Conservation (phyloP, 2,113 vertebrate species). For the Labrus mixtus region DNA sequence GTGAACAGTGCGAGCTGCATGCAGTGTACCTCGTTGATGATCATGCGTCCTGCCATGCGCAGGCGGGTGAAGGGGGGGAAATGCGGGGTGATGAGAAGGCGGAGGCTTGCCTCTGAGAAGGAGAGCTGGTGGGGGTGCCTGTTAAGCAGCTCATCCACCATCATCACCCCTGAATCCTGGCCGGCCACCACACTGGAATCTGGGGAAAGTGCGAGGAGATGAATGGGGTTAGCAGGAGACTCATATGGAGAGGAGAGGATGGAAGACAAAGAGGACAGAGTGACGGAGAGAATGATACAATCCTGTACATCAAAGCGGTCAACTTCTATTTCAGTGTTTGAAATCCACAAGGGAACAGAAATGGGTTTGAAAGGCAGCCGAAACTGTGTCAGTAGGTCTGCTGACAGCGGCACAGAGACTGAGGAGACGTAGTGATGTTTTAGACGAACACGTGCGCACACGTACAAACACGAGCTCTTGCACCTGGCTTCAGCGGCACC, state of each 20-base stretch:
- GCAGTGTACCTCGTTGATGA: constrained; percentile 81
- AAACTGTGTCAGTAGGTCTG: constrained; percentile 54
- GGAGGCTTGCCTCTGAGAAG: constrained; percentile 86
- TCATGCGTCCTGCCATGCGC: constrained; percentile 76
- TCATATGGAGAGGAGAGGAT: not conserved
- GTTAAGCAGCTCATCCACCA: constrained; percentile 84
- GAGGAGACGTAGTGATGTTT: constrained; percentile 8
- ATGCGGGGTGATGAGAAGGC: constrained; percentile 80
- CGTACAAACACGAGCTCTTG: constrained; percentile 16
- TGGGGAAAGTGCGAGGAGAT: constrained; percentile 15
- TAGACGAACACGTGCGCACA: constrained; percentile 7
- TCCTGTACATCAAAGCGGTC: constrained; percentile 18
- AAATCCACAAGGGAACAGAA: constrained; percentile 30
- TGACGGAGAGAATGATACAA: not conserved
- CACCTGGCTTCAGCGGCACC: constrained; percentile 84
- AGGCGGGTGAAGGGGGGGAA: constrained; percentile 75
- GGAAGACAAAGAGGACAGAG: constrained; percentile 24
- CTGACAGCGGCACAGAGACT: constrained; percentile 7
- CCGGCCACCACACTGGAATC: constrained; percentile 72
- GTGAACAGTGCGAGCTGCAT: constrained; percentile 25
- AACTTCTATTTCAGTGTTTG: constrained; percentile 53
- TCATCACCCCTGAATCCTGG: constrained; percentile 78
- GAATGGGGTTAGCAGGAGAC: not conserved
- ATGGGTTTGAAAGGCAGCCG: constrained; percentile 34
- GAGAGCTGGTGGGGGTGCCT: constrained; percentile 81